Conservation (phyloP, 2,113 vertebrate genomes). For the Lepisosteus oculatus region DNA sequence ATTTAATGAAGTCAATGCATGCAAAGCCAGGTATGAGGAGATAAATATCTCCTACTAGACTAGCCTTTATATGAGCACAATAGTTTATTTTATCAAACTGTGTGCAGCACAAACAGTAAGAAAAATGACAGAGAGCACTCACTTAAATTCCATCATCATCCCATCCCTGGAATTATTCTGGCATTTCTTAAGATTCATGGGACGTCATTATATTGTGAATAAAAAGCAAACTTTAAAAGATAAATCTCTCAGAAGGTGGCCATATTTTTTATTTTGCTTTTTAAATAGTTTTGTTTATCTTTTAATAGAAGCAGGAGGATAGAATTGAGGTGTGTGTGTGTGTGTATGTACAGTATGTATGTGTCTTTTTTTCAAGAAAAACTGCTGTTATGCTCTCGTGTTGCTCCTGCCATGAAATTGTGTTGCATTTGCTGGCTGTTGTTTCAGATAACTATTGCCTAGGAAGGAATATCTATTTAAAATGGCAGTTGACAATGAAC, state of each 20-base stretch:
- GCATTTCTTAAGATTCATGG: slow-evolving; percentile 17
- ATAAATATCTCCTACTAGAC: slow-evolving; percentile 17
- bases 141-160: slow-evolving; percentile 30
- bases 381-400: too few relatives aligned
- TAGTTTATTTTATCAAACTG: slow-evolving; percentile 25
- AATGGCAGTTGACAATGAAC: too few relatives aligned
- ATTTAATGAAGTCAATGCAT: slow-evolving; percentile 52
- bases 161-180: slow-evolving; percentile 24
- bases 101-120: background rate
- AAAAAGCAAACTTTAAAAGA: slow-evolving; percentile 21
- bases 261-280: slow-evolving; percentile 13
- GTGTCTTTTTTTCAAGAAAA: too few relatives aligned
- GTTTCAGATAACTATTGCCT: too few relatives aligned
- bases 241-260: slow-evolving; percentile 28
- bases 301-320: background rate
- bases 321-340: too few relatives aligned
- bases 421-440: too few relatives aligned
- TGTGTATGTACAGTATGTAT: too few relatives aligned
- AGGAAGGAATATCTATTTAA: too few relatives aligned
- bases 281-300: background rate
- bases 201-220: slow-evolving; percentile 34
- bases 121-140: slow-evolving; percentile 22
- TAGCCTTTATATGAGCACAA: slow-evolving; percentile 22
- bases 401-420: too few relatives aligned
- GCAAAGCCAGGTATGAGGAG: slow-evolving; percentile 36